Conservation (phyloP, 2,113 vertebrate species). For the Indicator indicator region DNA sequence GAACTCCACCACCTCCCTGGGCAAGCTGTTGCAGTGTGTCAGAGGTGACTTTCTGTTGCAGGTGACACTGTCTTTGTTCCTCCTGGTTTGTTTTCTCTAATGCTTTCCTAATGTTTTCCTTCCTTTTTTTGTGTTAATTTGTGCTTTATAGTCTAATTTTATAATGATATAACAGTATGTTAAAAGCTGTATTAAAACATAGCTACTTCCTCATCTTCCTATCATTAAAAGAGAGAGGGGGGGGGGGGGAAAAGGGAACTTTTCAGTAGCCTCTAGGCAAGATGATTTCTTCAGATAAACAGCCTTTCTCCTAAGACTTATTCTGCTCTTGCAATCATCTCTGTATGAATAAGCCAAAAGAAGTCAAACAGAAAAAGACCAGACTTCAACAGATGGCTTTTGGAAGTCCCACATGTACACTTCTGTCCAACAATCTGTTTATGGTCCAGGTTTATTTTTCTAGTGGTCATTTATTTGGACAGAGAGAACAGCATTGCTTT, state of each 20-base stretch:
- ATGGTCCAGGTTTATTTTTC: slow-evolving; percentile 32
- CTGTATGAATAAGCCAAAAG: background rate
- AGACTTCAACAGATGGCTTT: slow-evolving; percentile 51
- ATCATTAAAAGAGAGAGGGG: background rate
- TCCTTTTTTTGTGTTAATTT: background rate
- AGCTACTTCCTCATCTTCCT: background rate
- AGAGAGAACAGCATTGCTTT: background rate
- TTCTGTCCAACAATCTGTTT: slow-evolving; percentile 56
- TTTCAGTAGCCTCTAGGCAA: background rate
- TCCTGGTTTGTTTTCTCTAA: background rate
- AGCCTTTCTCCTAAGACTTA: background rate
- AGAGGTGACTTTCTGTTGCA: background rate
- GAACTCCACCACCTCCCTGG: no score
- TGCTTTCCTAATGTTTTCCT: background rate
- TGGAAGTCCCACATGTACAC: background rate
- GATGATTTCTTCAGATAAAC: background rate
- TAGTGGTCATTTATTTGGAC: slow-evolving; percentile 14
- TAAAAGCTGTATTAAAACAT: background rate
- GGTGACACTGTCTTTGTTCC: background rate
- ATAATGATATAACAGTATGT: background rate
- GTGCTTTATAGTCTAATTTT: background rate
- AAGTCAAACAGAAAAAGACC: background rate
- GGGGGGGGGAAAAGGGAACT: background rate
- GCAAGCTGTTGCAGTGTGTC: no score
- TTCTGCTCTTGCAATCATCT: background rate